Percentiles rank a stretch among this genome's conserved stretches.
Conservation (phyloP, 2,888 invertebrate genomes). For the Aporophyla lueneburgensis region DNA sequence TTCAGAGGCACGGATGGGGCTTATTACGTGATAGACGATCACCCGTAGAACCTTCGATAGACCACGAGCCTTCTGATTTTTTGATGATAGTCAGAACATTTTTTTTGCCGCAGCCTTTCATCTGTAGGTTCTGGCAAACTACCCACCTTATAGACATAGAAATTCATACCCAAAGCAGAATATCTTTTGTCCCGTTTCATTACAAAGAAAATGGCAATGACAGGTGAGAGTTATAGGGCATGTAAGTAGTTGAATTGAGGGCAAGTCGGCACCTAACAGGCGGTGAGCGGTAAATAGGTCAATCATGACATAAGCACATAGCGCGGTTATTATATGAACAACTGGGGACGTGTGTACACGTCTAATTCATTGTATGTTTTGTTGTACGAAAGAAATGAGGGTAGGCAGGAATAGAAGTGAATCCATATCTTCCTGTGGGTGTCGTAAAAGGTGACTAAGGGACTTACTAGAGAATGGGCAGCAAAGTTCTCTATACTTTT, state of each 20-base stretch:
- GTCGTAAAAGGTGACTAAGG: too few species aligned
- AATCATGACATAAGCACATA: conserved; percentile 43
- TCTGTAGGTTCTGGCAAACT: neutral
- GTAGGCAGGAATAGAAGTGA: neutral
- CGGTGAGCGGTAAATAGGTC: conserved; percentile 42
- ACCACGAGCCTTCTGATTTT: too few species aligned
- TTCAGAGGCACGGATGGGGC: too few species aligned
- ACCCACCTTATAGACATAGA: neutral
- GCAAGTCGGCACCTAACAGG: conserved; percentile 27
- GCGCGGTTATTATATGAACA: conserved; percentile 20
- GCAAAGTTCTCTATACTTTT: too few species aligned
- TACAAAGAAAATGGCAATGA: conserved; percentile 34
- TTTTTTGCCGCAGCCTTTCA: too few species aligned
- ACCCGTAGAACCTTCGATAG: too few species aligned
- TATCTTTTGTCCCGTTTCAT: conserved; percentile 11
- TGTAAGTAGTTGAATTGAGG: conserved; percentile 38
- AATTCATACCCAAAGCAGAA: neutral
- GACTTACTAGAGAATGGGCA: too few species aligned
- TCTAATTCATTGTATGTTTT: neutral
- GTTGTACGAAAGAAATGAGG: neutral
- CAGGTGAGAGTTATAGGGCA: conserved; percentile 46
- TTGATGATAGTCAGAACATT: too few species aligned
- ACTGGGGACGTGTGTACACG: neutral
- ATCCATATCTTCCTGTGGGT: neutral
- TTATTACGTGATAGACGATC: too few species aligned